Evolutionary conservation across 2,888 invertebrate genomes (phyloP).

Genomic region (Eupithecia tripunctaria): DNA sequence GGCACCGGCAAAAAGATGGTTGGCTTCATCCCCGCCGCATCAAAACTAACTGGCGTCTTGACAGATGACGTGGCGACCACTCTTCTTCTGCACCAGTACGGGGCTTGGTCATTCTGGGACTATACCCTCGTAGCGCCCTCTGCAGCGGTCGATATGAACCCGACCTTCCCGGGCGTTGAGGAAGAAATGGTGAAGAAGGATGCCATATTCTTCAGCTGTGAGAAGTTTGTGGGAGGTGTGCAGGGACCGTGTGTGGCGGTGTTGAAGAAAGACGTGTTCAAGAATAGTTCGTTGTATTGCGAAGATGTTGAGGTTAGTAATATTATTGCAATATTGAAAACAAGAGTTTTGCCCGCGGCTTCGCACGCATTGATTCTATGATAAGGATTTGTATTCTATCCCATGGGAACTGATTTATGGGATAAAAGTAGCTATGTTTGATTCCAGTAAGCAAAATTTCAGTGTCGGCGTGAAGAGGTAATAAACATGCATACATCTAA

Average conservation of each 20-base stretch:
- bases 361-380: too few relatives aligned
- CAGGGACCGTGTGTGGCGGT: slow-evolving; percentile 90
- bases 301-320: slow-evolving; percentile 78
- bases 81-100: slow-evolving; percentile 90
- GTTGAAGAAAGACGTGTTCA: slow-evolving; percentile 80
- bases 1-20: slow-evolving; percentile 88
- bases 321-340: background rate
- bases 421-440: too few relatives aligned
- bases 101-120: slow-evolving; percentile 95
- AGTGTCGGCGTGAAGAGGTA: too few relatives aligned
- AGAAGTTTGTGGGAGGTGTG: slow-evolving; percentile 95
- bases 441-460: too few relatives aligned
- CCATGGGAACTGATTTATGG: too few relatives aligned
- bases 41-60: slow-evolving; percentile 94
- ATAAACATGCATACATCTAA: too few relatives aligned
- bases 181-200: slow-evolving; percentile 92
- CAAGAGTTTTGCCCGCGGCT: too few relatives aligned
- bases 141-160: slow-evolving; percentile 93
- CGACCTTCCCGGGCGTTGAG: slow-evolving; percentile 87
- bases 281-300: slow-evolving; percentile 67
- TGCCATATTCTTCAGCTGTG: slow-evolving; percentile 94
- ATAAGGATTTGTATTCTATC: too few relatives aligned
- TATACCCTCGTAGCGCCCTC: slow-evolving; percentile 94
- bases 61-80: slow-evolving; percentile 93
- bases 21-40: slow-evolving; percentile 94